Percentiles rank a stretch among this genome's conserved stretches.
Evolutionary conservation across 1,140 invertebrate species (phyloP).

Genomic region (Drosophila setifemur): DNA sequence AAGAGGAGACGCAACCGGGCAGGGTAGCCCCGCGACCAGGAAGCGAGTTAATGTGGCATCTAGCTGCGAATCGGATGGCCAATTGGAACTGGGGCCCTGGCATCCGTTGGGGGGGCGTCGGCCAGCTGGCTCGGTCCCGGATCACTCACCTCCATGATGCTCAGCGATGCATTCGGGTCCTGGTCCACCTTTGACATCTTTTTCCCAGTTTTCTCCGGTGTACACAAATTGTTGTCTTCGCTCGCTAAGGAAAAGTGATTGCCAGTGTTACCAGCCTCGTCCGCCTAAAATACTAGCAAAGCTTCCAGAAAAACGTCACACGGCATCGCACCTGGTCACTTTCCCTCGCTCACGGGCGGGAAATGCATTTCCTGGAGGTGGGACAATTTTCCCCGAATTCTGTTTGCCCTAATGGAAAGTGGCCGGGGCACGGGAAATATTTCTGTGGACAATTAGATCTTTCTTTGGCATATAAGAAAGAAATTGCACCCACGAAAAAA

Average conservation of each 20-base stretch:
- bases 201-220: constrained; percentile 33
- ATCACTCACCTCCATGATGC: constrained; percentile 77
- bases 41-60: constrained; percentile 28
- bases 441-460: no score
- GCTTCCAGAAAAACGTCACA: no score
- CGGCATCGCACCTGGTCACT: no score
- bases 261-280: background rate
- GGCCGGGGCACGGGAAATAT: no score
- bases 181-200: constrained; percentile 79
- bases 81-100: background rate
- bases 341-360: no score
- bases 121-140: background rate
- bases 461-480: no score
- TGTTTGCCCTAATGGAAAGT: no score
- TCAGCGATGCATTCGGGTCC: constrained; percentile 64
- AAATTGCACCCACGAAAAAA: no score
- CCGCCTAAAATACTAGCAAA: background rate
- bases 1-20: no score
- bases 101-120: background rate
- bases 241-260: background rate
- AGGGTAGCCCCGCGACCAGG: background rate
- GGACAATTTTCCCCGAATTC: no score
- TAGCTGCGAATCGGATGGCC: background rate
- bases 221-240: constrained; percentile 51
- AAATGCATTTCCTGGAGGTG: background rate